These are phyloP conservation scores for Heliconius cydno DNA, from an alignment of 2,888 invertebrate species.

Conservation along the genomic window DNA sequence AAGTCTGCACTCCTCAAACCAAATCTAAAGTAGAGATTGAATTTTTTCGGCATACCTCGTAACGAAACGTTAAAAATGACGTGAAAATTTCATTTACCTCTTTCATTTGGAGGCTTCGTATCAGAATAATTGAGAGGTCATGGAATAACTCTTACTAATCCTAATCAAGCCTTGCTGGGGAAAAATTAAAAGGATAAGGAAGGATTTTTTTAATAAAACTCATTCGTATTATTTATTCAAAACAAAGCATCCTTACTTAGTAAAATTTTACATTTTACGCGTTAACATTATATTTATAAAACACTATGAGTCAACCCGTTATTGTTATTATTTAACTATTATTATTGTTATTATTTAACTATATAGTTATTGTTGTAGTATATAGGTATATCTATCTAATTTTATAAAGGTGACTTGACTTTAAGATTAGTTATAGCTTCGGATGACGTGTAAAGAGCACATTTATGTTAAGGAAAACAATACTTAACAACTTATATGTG, in stretches of 20 bases:
- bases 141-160: not conserved
- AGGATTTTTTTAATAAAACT: not conserved
- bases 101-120: slow-evolving; percentile 21
- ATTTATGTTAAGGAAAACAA: slow-evolving; percentile 35
- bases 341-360: not conserved
- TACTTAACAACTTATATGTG: slow-evolving; percentile 26
- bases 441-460: slow-evolving; percentile 31
- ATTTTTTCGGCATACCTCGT: slow-evolving; percentile 15
- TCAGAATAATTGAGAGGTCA: slow-evolving; percentile 28
- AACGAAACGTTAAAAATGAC: slow-evolving; percentile 21
- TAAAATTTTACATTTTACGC: too few relatives aligned
- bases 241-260: too few relatives aligned
- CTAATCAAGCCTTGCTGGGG: not conserved
- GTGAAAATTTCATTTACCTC: slow-evolving; percentile 23
- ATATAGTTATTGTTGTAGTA: not conserved
- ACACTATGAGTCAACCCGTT: too few relatives aligned
- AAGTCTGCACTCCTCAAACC: slow-evolving; percentile 9
- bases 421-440: slow-evolving; percentile 2
- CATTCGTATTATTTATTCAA: not conserved
- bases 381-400: not conserved
- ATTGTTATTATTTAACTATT: not conserved
- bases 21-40: slow-evolving; percentile 9
- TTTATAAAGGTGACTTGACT: not conserved
- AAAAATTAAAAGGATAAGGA: not conserved
- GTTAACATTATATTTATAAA: too few relatives aligned